Percentiles rank a stretch among this genome's conserved stretches.
These are phyloP conservation scores for Eumaeus atala DNA, from an alignment of 1,140 invertebrate species.

Conservation along the genomic window DNA sequence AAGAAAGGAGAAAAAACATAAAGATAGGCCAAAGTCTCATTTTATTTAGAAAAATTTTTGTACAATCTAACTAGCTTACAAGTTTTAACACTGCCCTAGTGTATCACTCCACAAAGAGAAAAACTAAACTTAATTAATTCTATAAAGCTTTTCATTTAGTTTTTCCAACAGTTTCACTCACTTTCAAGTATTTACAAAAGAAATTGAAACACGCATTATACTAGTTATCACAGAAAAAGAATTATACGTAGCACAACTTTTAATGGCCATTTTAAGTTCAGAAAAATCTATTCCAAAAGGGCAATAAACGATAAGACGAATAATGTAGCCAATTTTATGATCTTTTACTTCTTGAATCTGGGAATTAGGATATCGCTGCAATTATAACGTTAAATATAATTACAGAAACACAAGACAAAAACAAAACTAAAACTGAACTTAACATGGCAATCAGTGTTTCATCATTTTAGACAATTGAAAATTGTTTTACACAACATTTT, in stretches of 20 bases:
- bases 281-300: not conserved
- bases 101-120: constrained; percentile 46
- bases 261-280: not conserved
- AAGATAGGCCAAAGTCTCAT: constrained; percentile 67
- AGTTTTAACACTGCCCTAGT: constrained; percentile 40
- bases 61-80: constrained; percentile 58
- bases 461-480: not conserved
- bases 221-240: constrained; percentile 72
- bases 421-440: not conserved
- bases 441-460: not conserved
- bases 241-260: constrained; percentile 45
- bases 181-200: constrained; percentile 54
- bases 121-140: constrained; percentile 21
- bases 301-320: too few species aligned
- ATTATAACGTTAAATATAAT: too few species aligned
- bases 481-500: constrained; percentile 5
- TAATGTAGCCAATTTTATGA: not conserved
- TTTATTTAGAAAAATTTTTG: constrained; percentile 71
- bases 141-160: constrained; percentile 51
- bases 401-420: too few species aligned
- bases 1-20: constrained; percentile 24
- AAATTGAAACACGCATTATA: constrained; percentile 44
- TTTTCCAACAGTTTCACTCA: constrained; percentile 29
- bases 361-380: too few species aligned
- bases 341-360: not conserved